Conservation (phyloP, 2,888 invertebrate genomes). For the Entomobrya multifasciata region DNA sequence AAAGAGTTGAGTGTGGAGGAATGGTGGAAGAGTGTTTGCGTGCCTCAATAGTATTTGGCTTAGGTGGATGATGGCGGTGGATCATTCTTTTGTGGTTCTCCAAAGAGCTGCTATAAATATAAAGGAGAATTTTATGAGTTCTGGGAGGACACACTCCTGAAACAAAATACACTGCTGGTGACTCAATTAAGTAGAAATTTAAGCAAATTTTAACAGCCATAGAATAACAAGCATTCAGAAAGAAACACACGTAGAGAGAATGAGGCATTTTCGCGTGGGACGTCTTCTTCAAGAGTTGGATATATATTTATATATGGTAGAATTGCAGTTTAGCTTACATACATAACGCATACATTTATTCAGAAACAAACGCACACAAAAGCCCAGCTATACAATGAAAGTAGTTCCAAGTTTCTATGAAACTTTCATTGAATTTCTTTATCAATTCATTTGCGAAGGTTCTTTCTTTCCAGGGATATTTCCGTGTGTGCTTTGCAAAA, state of each 20-base stretch:
- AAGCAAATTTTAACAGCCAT: slow-evolving; percentile 63
- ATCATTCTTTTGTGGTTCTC: slow-evolving; percentile 62
- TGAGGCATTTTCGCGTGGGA: slow-evolving; percentile 22
- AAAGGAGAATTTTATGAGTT: slow-evolving; percentile 65
- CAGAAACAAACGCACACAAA: neutral
- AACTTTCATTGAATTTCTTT: slow-evolving; percentile 63
- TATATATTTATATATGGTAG: neutral
- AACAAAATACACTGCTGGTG: slow-evolving; percentile 62
- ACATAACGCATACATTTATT: neutral
- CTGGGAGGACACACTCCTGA: slow-evolving; percentile 43
- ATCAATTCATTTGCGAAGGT: slow-evolving; percentile 28
- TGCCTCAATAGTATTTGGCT: slow-evolving; percentile 25
- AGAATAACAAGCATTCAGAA: neutral
- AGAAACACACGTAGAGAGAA: neutral
- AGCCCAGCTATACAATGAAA: neutral
- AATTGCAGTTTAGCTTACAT: neutral
- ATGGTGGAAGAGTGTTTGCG: neutral
- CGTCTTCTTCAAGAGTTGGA: neutral
- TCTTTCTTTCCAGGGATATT: slow-evolving; percentile 27
- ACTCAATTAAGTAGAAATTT: slow-evolving; percentile 70
- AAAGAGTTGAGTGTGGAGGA: too few species aligned
- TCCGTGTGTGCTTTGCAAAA: slow-evolving; percentile 27
- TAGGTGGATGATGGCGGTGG: slow-evolving; percentile 15
- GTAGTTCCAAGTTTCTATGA: slow-evolving; percentile 44
- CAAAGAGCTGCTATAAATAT: slow-evolving; percentile 59